Percentiles rank a stretch among this genome's conserved stretches.
These are phyloP conservation scores for Salticus scenicus DNA, from an alignment of 2,888 invertebrate species.

Conservation along the genomic window DNA sequence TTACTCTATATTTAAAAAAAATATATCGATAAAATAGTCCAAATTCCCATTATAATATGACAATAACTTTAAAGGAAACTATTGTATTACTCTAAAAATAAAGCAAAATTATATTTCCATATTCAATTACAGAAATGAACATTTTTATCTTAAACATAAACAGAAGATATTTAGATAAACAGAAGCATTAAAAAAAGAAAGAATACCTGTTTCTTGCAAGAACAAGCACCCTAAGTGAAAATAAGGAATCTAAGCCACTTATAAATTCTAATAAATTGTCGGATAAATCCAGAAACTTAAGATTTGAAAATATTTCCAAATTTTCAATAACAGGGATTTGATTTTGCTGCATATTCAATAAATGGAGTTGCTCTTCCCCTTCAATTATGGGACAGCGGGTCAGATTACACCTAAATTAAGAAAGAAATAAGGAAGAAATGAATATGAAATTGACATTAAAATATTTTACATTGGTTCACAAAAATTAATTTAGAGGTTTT, in stretches of 20 bases:
- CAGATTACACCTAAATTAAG: conserved; percentile 54
- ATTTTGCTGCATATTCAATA: conserved; percentile 94
- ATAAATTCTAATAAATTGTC: conserved; percentile 95
- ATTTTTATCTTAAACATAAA: too few relatives aligned
- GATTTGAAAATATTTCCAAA: conserved; percentile 81
- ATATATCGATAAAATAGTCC: too few relatives aligned
- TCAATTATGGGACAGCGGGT: conserved; percentile 89
- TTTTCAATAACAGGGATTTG: conserved; percentile 86
- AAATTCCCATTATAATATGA: too few relatives aligned
- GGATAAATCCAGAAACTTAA: conserved; percentile 94
- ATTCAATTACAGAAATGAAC: too few relatives aligned
- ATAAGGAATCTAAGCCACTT: conserved; percentile 84
- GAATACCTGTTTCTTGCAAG: conserved; percentile 91
- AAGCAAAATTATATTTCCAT: too few relatives aligned
- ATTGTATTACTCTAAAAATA: too few relatives aligned
- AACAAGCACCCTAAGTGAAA: conserved; percentile 87
- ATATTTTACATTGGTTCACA: too few relatives aligned
- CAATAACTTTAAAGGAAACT: too few relatives aligned
- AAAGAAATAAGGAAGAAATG: neutral
- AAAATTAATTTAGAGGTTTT: too few relatives aligned
- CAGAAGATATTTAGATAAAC: too few relatives aligned
- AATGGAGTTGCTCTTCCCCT: conserved; percentile 86
- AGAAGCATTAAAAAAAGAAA: neutral
- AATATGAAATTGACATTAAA: neutral
- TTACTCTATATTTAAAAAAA: too few relatives aligned